Base-by-base conservation (phyloP, 2,113 vertebrate species). In the Hemiscyllium ocellatum region DNA sequence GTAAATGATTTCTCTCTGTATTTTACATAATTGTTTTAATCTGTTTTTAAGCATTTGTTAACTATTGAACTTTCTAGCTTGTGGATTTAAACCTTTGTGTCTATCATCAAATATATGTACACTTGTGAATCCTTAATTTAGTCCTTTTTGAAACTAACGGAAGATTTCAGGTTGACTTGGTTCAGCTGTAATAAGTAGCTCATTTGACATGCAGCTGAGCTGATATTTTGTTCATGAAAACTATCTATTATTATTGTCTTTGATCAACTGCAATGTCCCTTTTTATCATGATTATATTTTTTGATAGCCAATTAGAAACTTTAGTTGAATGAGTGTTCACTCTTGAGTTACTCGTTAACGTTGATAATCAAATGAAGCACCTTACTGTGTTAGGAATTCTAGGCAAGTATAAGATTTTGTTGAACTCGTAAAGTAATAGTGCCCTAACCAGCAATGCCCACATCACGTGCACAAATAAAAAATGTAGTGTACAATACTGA, bases 1-100 rank as follows among this genome's bases (percentile, higher is more conserved):
- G 99, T 99, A 97, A 98, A 65, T 69, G 52, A 72, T 96, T 15
- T 20, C 61, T 19, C 29, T 94, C 17, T 37, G 22, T 20, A n/a
- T 95, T 95, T 4, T 65, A 66, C 2, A 0, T 17, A 22, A 66
- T 66, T 93, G n/a, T 93, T 83, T 47, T 83, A 93, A 68, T 66
- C 2, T 66, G 42, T 22, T 83, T 83, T 22, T 13, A 20, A 89
- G 52, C 10, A 12, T 33, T 89, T 29, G 50, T 61, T 66, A 66
- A 19, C 42, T 19, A 42, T 83, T 42, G 4, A 47, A 37, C 2
- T 3, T 93, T 37, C 61, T 33, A 61, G 26, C 61, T 61, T 15
- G 52, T 33, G 61, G 33, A 37, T 42, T 10, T 68, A 93, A 66
- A 66, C 5, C 29, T 83, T 83, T 29, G 8, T 17, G n/a, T 20